phyloP scores from a whole-genome alignment of 1,140 invertebrate species.

The Hylaeus anthracinus region DNA sequence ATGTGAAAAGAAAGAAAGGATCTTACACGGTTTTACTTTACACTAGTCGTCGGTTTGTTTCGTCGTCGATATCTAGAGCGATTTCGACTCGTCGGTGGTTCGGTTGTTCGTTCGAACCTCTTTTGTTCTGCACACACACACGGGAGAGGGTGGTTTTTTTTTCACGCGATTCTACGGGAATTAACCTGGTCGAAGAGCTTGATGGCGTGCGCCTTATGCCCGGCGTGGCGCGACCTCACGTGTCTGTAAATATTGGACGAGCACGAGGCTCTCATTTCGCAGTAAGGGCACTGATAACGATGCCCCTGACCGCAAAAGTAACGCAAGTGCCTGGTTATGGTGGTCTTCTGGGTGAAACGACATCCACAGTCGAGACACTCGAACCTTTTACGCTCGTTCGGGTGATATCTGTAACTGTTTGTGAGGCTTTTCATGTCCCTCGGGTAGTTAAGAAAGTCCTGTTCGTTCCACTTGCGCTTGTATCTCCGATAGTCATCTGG shows the following conservation, averaged over 20 bases:
- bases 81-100: neutral
- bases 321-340: slow-evolving; percentile 71
- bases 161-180: slow-evolving; percentile 16
- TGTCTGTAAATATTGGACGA: slow-evolving; percentile 75
- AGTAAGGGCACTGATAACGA: slow-evolving; percentile 74
- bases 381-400: slow-evolving; percentile 68
- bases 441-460: neutral
- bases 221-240: slow-evolving; percentile 65
- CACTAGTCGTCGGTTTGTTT: neutral
- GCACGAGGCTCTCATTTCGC: slow-evolving; percentile 70
- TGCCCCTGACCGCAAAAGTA: slow-evolving; percentile 75
- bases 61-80: neutral
- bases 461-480: slow-evolving; percentile 21
- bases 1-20: neutral
- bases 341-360: slow-evolving; percentile 73
- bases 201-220: slow-evolving; percentile 61
- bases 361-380: slow-evolving; percentile 78
- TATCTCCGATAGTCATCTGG: slow-evolving; percentile 21
- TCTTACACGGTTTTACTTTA: neutral
- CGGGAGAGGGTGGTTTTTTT: neutral
- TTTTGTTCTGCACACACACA: neutral
- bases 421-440: slow-evolving; percentile 7
- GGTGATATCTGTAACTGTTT: slow-evolving; percentile 62
- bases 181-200: slow-evolving; percentile 69
- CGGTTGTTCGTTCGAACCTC: neutral